Evolutionary conservation across 2,888 invertebrate species (phyloP).

Genomic region (Spodoptera picta): DNA sequence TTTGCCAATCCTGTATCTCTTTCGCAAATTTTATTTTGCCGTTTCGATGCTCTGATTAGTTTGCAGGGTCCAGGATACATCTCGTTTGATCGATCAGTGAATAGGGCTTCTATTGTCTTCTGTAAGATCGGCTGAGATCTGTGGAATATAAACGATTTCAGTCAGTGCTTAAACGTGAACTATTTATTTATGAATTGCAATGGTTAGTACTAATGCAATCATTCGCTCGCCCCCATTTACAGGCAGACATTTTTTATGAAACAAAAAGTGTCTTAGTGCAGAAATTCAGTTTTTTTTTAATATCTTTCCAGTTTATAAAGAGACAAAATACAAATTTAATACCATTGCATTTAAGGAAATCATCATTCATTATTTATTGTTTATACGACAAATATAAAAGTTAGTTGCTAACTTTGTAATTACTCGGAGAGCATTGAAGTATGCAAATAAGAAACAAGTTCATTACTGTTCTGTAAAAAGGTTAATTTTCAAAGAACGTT

Average conservation of each 20-base stretch:
- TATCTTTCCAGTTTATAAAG: not conserved
- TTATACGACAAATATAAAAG: no score
- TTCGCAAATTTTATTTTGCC: constrained; percentile 90
- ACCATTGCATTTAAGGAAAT: no score
- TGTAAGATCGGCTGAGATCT: constrained; percentile 82
- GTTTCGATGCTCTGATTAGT: constrained; percentile 88
- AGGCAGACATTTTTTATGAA: no score
- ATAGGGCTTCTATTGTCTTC: constrained; percentile 78
- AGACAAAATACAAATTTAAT: no score
- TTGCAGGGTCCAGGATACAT: constrained; percentile 87
- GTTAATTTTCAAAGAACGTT: constrained; percentile 14
- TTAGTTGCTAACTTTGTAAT: no score
- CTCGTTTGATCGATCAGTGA: constrained; percentile 73
- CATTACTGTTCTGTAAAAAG: not conserved
- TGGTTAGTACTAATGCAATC: no score
- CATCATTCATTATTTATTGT: no score
- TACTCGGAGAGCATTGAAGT: not conserved
- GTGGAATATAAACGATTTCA: constrained; percentile 47
- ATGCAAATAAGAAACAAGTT: constrained; percentile 5
- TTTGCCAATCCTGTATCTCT: constrained; percentile 87
- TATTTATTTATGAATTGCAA: no score
- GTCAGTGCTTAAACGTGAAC: no score
- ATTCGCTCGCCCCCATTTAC: no score
- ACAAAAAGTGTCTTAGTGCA: no score
- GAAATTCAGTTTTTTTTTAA: no score